Evolutionary conservation across 2,797 vertebrate genomes (phyloP).

Genomic region (Crenichthys baileyi): DNA sequence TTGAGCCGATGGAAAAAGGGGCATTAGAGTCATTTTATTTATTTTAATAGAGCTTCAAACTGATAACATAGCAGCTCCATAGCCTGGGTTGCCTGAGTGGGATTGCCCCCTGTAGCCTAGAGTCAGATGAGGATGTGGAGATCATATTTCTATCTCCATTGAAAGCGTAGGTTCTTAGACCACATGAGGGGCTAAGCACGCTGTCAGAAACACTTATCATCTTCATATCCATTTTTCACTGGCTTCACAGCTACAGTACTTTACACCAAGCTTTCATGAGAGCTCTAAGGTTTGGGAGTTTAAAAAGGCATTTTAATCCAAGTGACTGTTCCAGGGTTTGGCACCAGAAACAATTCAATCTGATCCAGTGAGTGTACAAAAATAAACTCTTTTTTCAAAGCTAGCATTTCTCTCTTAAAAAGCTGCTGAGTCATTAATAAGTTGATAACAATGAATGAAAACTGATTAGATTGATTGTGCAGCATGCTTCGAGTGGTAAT

Average conservation of each 20-base stretch:
- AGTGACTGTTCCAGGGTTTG: conserved; percentile 29
- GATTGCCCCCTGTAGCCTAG: conserved; percentile 1
- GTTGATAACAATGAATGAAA: background rate
- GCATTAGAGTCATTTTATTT: background rate
- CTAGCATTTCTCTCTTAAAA: background rate
- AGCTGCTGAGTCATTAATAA: background rate
- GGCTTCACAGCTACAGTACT: conserved; percentile 62
- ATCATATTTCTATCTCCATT: conserved; percentile 49
- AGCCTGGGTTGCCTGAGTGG: background rate
- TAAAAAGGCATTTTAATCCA: conserved; percentile 26
- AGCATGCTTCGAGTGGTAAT: background rate
- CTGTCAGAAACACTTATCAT: conserved; percentile 70
- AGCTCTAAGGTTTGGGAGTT: conserved; percentile 35
- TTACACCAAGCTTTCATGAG: conserved; percentile 38
- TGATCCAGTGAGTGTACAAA: conserved; percentile 1
- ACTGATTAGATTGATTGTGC: background rate
- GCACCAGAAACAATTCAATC: conserved; percentile 12
- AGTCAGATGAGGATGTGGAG: conserved; percentile 28
- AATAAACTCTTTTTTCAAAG: conserved; percentile 1
- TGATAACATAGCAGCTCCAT: background rate
- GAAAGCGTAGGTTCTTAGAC: conserved; percentile 50
- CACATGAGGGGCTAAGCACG: conserved; percentile 61
- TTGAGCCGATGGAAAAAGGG: too few species aligned
- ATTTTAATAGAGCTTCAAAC: background rate
- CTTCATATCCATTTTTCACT: conserved; percentile 61